Base-by-base conservation (phyloP, 2,113 vertebrate genomes). In the Microcebus griseorufus region DNA sequence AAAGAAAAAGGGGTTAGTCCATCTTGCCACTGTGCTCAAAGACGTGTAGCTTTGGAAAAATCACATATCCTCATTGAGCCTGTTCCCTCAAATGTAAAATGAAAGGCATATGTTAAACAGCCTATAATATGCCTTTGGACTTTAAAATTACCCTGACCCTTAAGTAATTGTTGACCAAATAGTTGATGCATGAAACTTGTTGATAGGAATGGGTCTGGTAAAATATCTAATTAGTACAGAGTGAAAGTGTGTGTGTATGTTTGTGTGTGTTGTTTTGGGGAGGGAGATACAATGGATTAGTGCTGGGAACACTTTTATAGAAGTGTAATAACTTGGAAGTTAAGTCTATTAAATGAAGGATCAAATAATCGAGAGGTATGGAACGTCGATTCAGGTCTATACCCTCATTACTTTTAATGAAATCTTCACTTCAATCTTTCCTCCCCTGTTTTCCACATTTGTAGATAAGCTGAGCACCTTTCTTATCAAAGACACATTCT, bases 331-430 rank as follows among this genome's bases (percentile, higher is more conserved):
- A 80, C 18, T 81, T 96, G 23, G 51, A 96, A 37, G n/a, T 62
- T 60, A 88, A 85, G 14, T 88, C 34, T 90, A 87, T 83, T 83
- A 91, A 94, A 94, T 67, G 29, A 81, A 91, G 17, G 23, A 90
- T 95, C 45, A 75, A 88, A 97, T 79, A 94, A 84, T 97, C 78
- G 64, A 72, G 39, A 89, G 5, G 20, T 96, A 42, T 89, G 64
- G 94, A 96, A 34, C 12, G 67, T 67, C 53, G 37, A 60, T 69
- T 85, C 37, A 78, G 27, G 9, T 60, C 88, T 89, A 45, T n/a
- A 64, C 3, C 96, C 65, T 97, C 72, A 78, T 72, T 92, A 3
- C 5, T 95, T 96, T 87, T 86, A 90, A 85, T 39, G 80, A 97
- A 96, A 97, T 91, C 83, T 93, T 85, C 25, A 23, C 3, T 83